These are phyloP conservation scores for Neoarius graeffei DNA, from an alignment of 2,113 vertebrate species.

Conservation along the genomic window DNA sequence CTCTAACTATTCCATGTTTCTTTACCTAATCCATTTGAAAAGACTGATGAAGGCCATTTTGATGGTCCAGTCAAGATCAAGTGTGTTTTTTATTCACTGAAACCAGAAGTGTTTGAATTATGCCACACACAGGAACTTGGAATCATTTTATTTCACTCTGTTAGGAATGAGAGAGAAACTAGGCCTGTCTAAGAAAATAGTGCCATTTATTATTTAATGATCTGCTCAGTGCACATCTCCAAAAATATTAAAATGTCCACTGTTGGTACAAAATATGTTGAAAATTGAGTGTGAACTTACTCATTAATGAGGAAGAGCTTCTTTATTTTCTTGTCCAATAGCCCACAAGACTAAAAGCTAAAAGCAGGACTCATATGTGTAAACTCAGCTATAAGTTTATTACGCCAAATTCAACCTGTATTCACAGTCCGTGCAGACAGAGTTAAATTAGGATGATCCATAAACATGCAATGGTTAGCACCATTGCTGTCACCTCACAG, in stretches of 20 bases:
- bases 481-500: too few relatives aligned
- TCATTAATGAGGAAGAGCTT: background rate
- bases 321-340: background rate
- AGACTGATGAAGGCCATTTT: conserved; percentile 8
- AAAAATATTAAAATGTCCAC: background rate
- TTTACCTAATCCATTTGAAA: background rate
- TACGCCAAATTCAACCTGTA: background rate
- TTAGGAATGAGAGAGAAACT: background rate
- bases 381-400: background rate
- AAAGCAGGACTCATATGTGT: background rate
- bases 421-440: background rate
- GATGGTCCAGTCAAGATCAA: conserved; percentile 1
- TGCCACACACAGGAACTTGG: background rate
- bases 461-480: background rate
- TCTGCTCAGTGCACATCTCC: background rate
- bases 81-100: conserved; percentile 6
- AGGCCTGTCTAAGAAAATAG: background rate
- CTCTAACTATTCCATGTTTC: background rate
- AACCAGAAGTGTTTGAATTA: background rate
- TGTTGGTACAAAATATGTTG: background rate
- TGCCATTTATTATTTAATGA: background rate
- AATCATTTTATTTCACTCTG: background rate
- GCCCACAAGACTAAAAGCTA: background rate
- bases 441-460: background rate
- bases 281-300: background rate